Conservation (phyloP, 2,113 vertebrate genomes). For the Bos indicus region DNA sequence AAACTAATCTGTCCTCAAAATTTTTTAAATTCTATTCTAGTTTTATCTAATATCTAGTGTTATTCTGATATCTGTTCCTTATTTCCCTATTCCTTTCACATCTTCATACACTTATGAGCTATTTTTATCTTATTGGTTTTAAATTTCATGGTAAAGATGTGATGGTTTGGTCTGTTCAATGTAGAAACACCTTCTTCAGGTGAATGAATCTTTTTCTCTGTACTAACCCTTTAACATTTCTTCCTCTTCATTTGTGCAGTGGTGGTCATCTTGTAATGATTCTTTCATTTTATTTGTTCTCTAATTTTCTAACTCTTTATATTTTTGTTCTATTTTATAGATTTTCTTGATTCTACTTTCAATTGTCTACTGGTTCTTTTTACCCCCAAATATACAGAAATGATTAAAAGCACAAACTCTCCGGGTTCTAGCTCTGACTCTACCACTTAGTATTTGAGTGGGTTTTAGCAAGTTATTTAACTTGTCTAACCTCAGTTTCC, state of each 20-base stretch:
- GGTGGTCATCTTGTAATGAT: neutral
- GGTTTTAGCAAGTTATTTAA: neutral
- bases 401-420: neutral
- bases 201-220: neutral
- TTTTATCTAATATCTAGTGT: neutral
- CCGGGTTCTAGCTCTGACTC: neutral
- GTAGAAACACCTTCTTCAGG: neutral
- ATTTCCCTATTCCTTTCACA: neutral
- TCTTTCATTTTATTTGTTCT: neutral
- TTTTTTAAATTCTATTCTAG: neutral
- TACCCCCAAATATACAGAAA: neutral
- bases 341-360: neutral
- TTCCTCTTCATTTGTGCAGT: neutral
- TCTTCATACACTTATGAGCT: neutral
- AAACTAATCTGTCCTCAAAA: neutral
- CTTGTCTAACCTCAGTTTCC: neutral
- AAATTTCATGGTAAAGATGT: neutral
- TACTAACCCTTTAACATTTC: neutral
- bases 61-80: neutral
- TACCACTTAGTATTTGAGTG: neutral
- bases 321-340: neutral
- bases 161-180: neutral
- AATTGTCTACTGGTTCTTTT: neutral
- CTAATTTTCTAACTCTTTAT: neutral
- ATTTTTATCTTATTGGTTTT: neutral